Conservation (phyloP, 37 sponge, comb jelly and placozoan genomes). For the Beroe ovata region DNA sequence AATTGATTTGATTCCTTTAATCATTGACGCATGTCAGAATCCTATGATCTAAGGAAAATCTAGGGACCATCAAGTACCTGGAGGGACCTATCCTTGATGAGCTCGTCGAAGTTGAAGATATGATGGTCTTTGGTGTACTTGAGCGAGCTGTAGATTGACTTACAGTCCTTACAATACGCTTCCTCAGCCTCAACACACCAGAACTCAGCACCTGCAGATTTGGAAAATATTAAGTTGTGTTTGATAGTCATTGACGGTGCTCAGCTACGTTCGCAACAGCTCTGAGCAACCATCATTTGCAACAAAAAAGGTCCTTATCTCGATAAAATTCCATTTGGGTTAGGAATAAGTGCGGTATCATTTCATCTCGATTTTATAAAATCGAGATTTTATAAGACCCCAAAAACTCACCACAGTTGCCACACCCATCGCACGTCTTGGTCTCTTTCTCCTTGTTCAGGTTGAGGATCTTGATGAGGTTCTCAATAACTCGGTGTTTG, state of each 20-base stretch:
- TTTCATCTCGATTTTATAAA: too few species aligned
- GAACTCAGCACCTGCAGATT: slow-evolving; percentile 64
- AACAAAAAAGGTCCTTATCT: too few species aligned
- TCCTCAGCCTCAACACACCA: slow-evolving; percentile 62
- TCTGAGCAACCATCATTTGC: too few species aligned
- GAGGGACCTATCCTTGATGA: slow-evolving; percentile 66
- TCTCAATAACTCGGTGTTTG: slow-evolving; percentile 30
- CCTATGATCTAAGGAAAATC: too few species aligned
- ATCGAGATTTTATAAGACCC: too few species aligned
- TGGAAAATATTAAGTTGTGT: too few species aligned
- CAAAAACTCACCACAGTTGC: slow-evolving; percentile 6
- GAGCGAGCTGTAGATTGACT: slow-evolving; percentile 59
- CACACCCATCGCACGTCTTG: slow-evolving; percentile 35
- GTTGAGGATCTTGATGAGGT: slow-evolving; percentile 46
- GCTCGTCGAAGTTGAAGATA: slow-evolving; percentile 66
- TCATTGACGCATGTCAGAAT: too few species aligned
- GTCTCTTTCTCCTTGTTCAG: slow-evolving; percentile 53
- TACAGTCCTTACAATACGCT: slow-evolving; percentile 64
- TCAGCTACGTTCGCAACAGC: too few species aligned
- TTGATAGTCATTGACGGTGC: too few species aligned
- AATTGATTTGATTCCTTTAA: too few species aligned
- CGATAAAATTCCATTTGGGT: too few species aligned
- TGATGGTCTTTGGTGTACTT: slow-evolving; percentile 66
- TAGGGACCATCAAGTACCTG: slow-evolving; percentile 40
- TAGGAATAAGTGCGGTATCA: too few species aligned